Evolutionary conservation across 2,113 vertebrate species (phyloP).

Genomic region (Symphodus melops): DNA sequence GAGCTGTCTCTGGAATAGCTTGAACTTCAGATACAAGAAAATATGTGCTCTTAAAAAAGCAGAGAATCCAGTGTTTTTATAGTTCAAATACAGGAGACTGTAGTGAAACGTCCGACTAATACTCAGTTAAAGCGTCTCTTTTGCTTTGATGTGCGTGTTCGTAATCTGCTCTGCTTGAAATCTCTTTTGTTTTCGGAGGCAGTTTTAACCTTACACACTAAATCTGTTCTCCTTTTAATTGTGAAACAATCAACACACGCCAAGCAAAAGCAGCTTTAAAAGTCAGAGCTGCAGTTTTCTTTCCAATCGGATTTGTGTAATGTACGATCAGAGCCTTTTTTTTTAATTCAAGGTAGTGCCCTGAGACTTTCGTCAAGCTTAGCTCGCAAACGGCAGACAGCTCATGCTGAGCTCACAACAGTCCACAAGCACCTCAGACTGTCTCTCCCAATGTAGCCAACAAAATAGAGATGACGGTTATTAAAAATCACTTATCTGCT

Average conservation of each 20-base stretch:
- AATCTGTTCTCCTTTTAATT: conserved; percentile 4
- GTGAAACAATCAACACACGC: conserved; percentile 9
- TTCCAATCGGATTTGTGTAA: conserved; percentile 29
- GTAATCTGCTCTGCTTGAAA: conserved; percentile 26
- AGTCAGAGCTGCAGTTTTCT: neutral
- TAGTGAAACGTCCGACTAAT: conserved; percentile 42
- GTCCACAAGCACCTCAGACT: conserved; percentile 61
- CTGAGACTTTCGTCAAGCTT: conserved; percentile 49
- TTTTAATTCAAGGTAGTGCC: conserved; percentile 43
- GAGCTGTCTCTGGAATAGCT: conserved; percentile 50
- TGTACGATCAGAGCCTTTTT: conserved; percentile 30
- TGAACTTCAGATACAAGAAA: conserved; percentile 33
- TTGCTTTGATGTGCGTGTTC: conserved; percentile 44
- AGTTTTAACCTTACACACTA: neutral
- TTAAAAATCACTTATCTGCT: conserved; percentile 73
- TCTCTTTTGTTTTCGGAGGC: neutral
- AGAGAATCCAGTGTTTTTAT: neutral
- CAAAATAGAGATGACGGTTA: conserved; percentile 60
- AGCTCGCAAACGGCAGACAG: conserved; percentile 55
- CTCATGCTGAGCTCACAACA: conserved; percentile 61
- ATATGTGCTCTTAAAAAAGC: conserved; percentile 20
- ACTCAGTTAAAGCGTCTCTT: conserved; percentile 8
- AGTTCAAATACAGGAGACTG: neutral
- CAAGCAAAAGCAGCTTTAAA: neutral
- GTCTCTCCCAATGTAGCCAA: conserved; percentile 51